Base-by-base conservation (phyloP, 2,113 vertebrate species). In the Calidris pugnax region DNA sequence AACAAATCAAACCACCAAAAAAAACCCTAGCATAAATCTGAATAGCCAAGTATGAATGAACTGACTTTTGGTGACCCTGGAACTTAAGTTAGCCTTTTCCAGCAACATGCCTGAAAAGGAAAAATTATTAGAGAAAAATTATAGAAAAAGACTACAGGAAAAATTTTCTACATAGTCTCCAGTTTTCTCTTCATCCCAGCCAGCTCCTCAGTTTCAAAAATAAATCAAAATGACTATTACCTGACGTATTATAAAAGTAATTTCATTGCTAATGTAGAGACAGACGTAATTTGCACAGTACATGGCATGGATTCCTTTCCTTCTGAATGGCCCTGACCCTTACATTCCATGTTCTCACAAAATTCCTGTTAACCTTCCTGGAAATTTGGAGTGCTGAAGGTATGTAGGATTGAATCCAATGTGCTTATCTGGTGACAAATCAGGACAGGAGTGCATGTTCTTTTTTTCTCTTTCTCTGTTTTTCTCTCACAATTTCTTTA, bases 311-410 rank as follows among this genome's bases (percentile, higher is more conserved):
- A 96, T 96, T 95, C 93, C 80, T 96, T 92, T 95, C 72, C 59
- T 90, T 85, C 76, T 93, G 57, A 96, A 95, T 93, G 56, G 48
- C 73, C 62, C 64, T 92, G 93, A 95, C 76, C 75, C 86, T 50
- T 81, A 32, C 92, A 93, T 96, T 96, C 92, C 86, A 81, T 37
- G 56, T 81, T 92, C 86, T 95, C 76, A 81, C 78, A 93, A 92
- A 94, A 92, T 30, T 82, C 57, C 67, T 94, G 68, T 90, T 92
- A 94, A 78, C 79, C 53, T 89, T 93, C 62, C 60, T 95, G 88
- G 88, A 93, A 94, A 89, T 89, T 74, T 55, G 68, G 80, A 95
- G 88, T 95, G 80, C 56, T 85, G 64, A 57, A 87, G 48, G 68
- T 86, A 89, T 85, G 90, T 66, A 93, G 43, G 69, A 94, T 57